phyloP scores from a whole-genome alignment of 2,888 invertebrate species.

The Chalcosyrphus nemorum region DNA sequence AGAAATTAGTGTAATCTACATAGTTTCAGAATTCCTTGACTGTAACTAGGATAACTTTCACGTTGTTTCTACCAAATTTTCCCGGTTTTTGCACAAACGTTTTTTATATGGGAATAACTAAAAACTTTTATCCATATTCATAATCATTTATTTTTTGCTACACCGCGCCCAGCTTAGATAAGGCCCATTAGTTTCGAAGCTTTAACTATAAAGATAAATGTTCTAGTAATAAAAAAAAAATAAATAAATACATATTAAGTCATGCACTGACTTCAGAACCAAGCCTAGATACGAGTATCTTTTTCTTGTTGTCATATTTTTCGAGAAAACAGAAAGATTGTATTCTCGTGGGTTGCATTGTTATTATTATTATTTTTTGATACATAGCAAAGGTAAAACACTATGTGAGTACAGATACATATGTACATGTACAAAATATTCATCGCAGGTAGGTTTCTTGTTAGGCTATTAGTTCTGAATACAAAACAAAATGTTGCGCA shows the following conservation, averaged over 20 bases:
- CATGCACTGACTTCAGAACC: no score
- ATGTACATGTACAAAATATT: no score
- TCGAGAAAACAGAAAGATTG: constrained; percentile 27
- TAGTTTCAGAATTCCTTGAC: no score
- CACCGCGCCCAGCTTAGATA: constrained; percentile 22
- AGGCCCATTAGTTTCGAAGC: constrained; percentile 21
- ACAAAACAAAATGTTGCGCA: constrained; percentile 19
- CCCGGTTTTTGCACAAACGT: no score
- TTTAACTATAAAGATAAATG: no score
- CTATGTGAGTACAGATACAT: constrained; percentile 4
- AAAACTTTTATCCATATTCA: no score
- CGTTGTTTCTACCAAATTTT: no score
- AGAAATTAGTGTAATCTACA: no score
- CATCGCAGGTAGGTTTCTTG: constrained; percentile 36
- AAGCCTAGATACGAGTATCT: no score
- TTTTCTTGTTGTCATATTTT: constrained; percentile 35
- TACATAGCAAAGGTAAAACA: constrained; percentile 32
- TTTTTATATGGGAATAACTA: no score
- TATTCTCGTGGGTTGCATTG: constrained; percentile 9
- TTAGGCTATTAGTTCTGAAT: constrained; percentile 20
- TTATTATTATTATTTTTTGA: constrained; percentile 17
- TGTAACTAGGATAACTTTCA: no score
- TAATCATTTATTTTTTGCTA: not conserved
- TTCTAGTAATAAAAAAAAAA: not conserved
- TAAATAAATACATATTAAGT: constrained; percentile 20